Conservation (phyloP, 1,140 invertebrate species). For the Muscidifurax raptorellus region DNA sequence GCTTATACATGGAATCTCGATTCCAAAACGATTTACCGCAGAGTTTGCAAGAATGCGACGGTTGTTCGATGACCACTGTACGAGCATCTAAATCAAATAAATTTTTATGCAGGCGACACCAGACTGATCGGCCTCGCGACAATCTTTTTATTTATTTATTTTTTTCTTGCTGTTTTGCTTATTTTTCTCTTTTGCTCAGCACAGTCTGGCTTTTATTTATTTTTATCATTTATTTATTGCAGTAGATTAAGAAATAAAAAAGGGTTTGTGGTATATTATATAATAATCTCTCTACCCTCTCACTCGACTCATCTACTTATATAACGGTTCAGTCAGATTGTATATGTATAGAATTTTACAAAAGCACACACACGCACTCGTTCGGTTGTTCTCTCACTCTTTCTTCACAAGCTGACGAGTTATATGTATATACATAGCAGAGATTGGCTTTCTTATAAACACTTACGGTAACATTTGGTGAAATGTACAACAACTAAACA, state of each 20-base stretch:
- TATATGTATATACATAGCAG: neutral
- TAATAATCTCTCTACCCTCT: slow-evolving; percentile 40
- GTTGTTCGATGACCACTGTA: slow-evolving; percentile 75
- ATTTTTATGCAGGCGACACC: slow-evolving; percentile 39
- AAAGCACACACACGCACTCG: slow-evolving; percentile 42
- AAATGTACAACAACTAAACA: slow-evolving; percentile 40
- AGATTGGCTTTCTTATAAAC: slow-evolving; percentile 1
- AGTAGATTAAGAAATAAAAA: too few relatives aligned
- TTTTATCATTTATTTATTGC: too few relatives aligned
- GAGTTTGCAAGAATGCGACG: slow-evolving; percentile 75
- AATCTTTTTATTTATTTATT: neutral
- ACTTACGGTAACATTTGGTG: slow-evolving; percentile 38
- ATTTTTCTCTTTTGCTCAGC: too few relatives aligned
- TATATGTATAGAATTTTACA: neutral
- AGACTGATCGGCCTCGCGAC: too few relatives aligned
- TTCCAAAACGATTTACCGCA: slow-evolving; percentile 77
- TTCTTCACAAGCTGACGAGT: neutral
- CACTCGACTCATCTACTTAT: slow-evolving; percentile 25
- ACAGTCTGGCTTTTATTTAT: too few relatives aligned
- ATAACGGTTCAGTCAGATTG: neutral
- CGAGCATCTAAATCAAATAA: slow-evolving; percentile 75
- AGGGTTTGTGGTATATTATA: too few relatives aligned
- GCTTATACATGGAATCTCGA: slow-evolving; percentile 76
- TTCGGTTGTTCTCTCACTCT: neutral
- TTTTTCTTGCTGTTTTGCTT: slow-evolving; percentile 27